phyloP scores from a whole-genome alignment of 2,797 vertebrate genomes.

The Intellagama lesueurii region DNA sequence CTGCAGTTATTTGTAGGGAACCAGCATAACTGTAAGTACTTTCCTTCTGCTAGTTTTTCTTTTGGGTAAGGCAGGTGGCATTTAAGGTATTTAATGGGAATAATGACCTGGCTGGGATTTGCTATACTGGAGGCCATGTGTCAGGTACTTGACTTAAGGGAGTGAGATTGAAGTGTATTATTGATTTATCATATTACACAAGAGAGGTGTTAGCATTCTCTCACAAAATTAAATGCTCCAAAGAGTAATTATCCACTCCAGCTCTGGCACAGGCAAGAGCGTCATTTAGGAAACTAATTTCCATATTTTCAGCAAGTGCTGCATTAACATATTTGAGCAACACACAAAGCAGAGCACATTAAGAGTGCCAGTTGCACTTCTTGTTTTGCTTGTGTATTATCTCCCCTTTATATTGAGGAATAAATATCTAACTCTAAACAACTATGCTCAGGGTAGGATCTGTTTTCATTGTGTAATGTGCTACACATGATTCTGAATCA shows the following conservation, averaged over 20 bases:
- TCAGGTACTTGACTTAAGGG: slow-evolving; percentile 26
- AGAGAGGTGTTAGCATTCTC: slow-evolving; percentile 43
- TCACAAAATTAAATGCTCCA: background rate
- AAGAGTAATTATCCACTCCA: slow-evolving; percentile 46
- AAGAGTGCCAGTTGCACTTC: background rate
- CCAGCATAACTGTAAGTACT: slow-evolving; percentile 26
- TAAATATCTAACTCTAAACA: background rate
- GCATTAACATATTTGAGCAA: slow-evolving; percentile 42
- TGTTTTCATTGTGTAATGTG: background rate
- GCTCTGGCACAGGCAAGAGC: slow-evolving; percentile 16
- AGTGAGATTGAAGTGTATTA: slow-evolving; percentile 7
- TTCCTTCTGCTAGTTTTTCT: background rate
- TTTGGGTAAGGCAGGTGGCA: background rate
- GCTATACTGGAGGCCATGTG: slow-evolving; percentile 1
- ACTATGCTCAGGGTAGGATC: background rate
- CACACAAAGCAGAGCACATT: slow-evolving; percentile 30
- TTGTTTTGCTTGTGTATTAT: background rate
- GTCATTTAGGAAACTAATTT: slow-evolving; percentile 54
- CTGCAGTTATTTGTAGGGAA: slow-evolving; percentile 19
- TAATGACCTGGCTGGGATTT: slow-evolving; percentile 44
- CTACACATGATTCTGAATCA: background rate
- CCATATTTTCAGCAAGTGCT: slow-evolving; percentile 47
- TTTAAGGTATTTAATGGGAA: slow-evolving; percentile 34
- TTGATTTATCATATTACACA: slow-evolving; percentile 29
- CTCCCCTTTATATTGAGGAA: background rate